Base-by-base conservation (phyloP, 1,140 invertebrate genomes). In the Zaprionus lachaisei region DNA sequence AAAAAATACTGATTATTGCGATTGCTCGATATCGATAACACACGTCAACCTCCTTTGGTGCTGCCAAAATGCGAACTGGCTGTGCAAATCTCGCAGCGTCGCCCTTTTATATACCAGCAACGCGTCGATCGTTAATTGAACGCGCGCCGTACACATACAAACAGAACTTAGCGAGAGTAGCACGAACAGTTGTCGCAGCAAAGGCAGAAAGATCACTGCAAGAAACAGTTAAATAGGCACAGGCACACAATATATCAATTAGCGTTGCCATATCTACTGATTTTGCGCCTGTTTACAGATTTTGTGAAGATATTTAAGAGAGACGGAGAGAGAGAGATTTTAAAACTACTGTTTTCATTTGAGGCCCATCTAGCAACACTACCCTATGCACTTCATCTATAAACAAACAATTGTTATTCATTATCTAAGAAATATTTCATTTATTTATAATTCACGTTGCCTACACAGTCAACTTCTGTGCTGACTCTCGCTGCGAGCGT, bases 91-190 rank as follows among this genome's bases (percentile, higher is more conserved):
- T 64, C 55, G 38, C 57, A 38, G 55, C 63, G 38, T 55, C 72
- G 80, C 69, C 83, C 82, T 86, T 83, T 80, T 86, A 87, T 86
- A 72, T 80, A 68, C 61, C 58, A 62, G 57, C 66, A 49, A 26
- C 71, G 66, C 49, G 51, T 55, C 67, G 72, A 65, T 61, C 44
- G 73, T 56, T 47, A 80, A 65, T 65, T 63, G 68, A 64, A 70
- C 54, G 22, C 57, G 22, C 57, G 49, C 69, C 60, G 55, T 76
- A 83, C 4, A 17, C 44, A 63, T 37, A 26, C 60, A 58, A 22
- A 66, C 34, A 41, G 2, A 5, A 20, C 6, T 7, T 1, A 3
- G 17, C 61, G 73, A 76, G 73, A 34, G 69, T 28, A 15, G 69
- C 6, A 11, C 20, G 3, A 3, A 47, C 4, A 74, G 56, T 69